Percentiles rank a stretch among this genome's conserved stretches.
Evolutionary conservation across 1,140 invertebrate genomes (phyloP).

Genomic region (Panagrolaimus sp.): DNA sequence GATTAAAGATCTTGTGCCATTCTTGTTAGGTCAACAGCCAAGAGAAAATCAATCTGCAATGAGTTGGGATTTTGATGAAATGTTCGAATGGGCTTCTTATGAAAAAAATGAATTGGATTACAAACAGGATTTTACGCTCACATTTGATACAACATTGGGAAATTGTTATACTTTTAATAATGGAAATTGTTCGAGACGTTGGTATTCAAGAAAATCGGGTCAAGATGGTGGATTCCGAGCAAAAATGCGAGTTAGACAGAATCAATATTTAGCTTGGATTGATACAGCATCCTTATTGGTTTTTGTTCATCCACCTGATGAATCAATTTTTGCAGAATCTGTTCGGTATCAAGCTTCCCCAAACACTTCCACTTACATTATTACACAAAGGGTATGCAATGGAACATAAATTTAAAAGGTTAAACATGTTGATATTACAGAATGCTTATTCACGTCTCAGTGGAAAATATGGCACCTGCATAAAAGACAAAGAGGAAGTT

Average conservation of each 20-base stretch:
- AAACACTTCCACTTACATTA: background rate
- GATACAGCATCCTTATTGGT: slow-evolving; percentile 24
- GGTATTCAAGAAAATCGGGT: slow-evolving; percentile 5
- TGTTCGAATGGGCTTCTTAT: slow-evolving; percentile 35
- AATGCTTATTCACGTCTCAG: slow-evolving; percentile 25
- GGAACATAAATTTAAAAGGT: too few species aligned
- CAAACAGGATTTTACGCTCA: slow-evolving; percentile 20
- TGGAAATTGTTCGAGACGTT: background rate
- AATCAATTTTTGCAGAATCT: slow-evolving; percentile 30
- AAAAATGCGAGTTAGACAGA: slow-evolving; percentile 26
- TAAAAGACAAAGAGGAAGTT: slow-evolving; percentile 27
- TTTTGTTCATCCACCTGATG: slow-evolving; percentile 22
- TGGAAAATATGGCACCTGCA: slow-evolving; percentile 27
- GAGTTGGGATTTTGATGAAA: slow-evolving; percentile 31
- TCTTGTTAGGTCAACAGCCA: slow-evolving; percentile 1
- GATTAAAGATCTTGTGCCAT: background rate
- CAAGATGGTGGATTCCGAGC: slow-evolving; percentile 29
- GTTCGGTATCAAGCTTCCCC: slow-evolving; percentile 24
- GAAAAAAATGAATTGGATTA: slow-evolving; percentile 16
- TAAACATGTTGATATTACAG: slow-evolving; percentile 8
- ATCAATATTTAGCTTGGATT: slow-evolving; percentile 33
- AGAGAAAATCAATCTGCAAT: slow-evolving; percentile 29
- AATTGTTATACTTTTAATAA: slow-evolving; percentile 38
- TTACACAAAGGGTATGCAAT: slow-evolving; percentile 19
- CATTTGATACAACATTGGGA: slow-evolving; percentile 26